Evolutionary conservation across 2,113 vertebrate species (phyloP).

Genomic region (Barnardius zonarius): DNA sequence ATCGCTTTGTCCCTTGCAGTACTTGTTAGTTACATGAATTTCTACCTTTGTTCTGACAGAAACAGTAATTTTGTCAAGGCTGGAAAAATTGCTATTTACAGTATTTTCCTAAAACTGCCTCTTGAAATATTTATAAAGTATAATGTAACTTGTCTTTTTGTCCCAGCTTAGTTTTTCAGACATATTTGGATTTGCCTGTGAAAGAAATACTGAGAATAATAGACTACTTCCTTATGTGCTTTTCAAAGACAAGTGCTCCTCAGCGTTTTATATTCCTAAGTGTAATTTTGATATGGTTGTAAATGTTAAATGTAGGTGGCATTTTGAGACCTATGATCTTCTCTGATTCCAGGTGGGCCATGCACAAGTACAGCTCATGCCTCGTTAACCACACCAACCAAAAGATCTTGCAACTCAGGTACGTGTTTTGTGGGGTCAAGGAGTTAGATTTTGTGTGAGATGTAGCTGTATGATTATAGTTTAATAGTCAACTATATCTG

Average conservation of each 20-base stretch:
- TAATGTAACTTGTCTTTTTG: background rate
- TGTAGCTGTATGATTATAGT: background rate
- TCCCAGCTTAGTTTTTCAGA: background rate
- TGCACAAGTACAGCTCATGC: slow-evolving; percentile 89
- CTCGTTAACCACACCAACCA: slow-evolving; percentile 87
- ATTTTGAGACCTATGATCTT: slow-evolving; percentile 24
- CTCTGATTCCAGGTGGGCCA: slow-evolving; percentile 81
- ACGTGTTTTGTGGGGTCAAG: slow-evolving; percentile 22
- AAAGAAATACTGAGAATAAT: background rate
- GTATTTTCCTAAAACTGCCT: background rate
- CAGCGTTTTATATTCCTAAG: background rate
- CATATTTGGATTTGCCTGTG: background rate
- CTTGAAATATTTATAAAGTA: background rate
- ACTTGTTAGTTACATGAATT: background rate
- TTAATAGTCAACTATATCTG: background rate
- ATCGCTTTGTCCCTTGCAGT: background rate
- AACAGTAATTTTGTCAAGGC: background rate
- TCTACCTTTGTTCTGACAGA: background rate
- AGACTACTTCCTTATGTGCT: background rate
- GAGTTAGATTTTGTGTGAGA: background rate
- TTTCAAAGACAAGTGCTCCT: background rate
- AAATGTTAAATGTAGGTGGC: background rate
- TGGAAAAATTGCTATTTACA: background rate
- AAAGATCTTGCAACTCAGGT: slow-evolving; percentile 92
- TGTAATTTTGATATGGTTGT: background rate